phyloP scores from a whole-genome alignment of 2,797 vertebrate species.

The Lagocephalus sceleratus region DNA sequence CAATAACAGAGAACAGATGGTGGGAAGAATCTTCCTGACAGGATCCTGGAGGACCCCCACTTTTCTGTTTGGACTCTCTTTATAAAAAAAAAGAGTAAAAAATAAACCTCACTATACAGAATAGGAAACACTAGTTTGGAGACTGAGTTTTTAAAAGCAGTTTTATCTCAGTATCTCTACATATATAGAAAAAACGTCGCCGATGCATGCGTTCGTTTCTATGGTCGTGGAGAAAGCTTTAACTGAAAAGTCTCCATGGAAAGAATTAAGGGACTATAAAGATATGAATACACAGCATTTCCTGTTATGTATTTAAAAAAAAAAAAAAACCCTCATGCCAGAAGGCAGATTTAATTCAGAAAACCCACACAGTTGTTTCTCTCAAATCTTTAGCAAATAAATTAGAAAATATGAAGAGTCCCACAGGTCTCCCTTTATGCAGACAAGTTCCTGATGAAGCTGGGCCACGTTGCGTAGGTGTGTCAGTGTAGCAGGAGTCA shows the following conservation, averaged over 20 bases:
- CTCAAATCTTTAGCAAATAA: constrained; percentile 68
- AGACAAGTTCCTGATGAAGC: constrained; percentile 47
- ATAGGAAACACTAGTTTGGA: constrained; percentile 50
- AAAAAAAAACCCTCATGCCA: constrained; percentile 24
- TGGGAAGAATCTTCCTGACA: constrained; percentile 19
- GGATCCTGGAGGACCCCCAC: constrained; percentile 28
- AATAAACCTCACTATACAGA: constrained; percentile 50
- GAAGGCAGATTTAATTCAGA: constrained; percentile 35
- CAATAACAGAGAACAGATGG: constrained; percentile 46
- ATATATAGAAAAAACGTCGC: constrained; percentile 12
- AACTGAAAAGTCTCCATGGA: constrained; percentile 5
- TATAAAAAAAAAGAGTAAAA: constrained; percentile 34
- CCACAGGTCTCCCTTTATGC: constrained; percentile 54
- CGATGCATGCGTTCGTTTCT: constrained; percentile 16
- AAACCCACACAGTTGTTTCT: constrained; percentile 51
- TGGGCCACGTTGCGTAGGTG: constrained; percentile 31
- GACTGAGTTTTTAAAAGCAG: constrained; percentile 25
- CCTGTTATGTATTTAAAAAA: constrained; percentile 11
- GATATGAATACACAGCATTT: constrained; percentile 30
- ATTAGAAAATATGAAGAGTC: constrained; percentile 62
- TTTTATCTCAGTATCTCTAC: constrained; percentile 32
- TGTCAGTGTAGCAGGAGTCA: constrained; percentile 36
- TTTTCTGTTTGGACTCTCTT: constrained; percentile 39
- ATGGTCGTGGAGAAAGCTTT: constrained; percentile 26
- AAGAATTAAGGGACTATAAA: constrained; percentile 20